Evolutionary conservation across 2,797 vertebrate species (phyloP), one percentile per base, ranked within the genome.

Genomic region (Erithacus rubecula): DNA sequence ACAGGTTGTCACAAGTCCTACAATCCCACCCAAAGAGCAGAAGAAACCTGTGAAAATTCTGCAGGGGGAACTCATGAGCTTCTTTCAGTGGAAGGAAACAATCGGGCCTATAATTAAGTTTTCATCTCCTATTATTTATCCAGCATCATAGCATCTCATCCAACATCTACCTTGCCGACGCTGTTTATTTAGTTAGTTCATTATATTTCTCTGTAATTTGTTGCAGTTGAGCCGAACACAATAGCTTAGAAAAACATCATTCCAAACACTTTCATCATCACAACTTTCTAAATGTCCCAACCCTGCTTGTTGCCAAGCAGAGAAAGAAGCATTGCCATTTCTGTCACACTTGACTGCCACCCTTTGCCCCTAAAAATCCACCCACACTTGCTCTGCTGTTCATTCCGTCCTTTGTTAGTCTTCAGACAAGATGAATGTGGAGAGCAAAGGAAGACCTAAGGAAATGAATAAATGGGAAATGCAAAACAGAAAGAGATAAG

Each of bases 251-350:
- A 91, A 96, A 97, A 97, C 95, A 95, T 26, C 95, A 95, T 96
- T 96, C 95, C 94, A 93, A 96, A 93, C 89, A 94, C 91, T 96
- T 96, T 96, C 90, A 95, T 96, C 96, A 96, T 96, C 93, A 32
- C 75, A 92, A 89, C 95, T 95, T 96, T 96, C 94, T 95, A 87
- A 94, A 89, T 81, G 79, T 76, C 94, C 87, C 87, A 87, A 24
- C 79, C 84, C 89, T 95, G 71, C 62, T 62, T 92, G 82, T 83
- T 90, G 92, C 83, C 88, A 91, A 89, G 89, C 79, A 94, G 51
- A 87, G 65, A 83, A 83, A 87, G 68, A 94, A 78, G 26, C 30
- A n/a, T 59, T 93, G 58, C 53, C 78, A n/a, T 67, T 90, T 90
- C 68, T 80, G 92, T 95, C 82, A 78, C 92, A 91, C 46, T 93